Percentiles rank a stretch among this genome's conserved stretches.
phyloP scores from a whole-genome alignment of 1,140 invertebrate genomes.

The Drosophila kohkoa region DNA sequence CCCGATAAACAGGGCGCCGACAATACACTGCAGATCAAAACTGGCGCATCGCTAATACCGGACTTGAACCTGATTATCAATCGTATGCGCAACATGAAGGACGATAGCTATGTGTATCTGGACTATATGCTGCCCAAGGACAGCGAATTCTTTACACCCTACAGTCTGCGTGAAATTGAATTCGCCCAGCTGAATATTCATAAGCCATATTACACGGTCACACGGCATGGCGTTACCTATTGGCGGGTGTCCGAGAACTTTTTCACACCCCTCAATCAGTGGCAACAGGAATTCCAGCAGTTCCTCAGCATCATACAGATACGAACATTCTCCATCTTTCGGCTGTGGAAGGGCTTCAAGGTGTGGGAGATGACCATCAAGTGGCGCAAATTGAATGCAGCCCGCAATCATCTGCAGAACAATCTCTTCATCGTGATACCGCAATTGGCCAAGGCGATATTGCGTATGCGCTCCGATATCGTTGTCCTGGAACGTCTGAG shows the following conservation, averaged over 20 bases:
- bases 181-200: slow-evolving; percentile 87
- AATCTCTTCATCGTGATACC: slow-evolving; percentile 91
- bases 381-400: slow-evolving; percentile 88
- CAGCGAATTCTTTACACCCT: slow-evolving; percentile 90
- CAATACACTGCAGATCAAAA: slow-evolving; percentile 53
- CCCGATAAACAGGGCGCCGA: not conserved
- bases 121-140: slow-evolving; percentile 88
- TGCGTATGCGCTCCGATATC: slow-evolving; percentile 90
- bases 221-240: slow-evolving; percentile 89
- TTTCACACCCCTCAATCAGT: slow-evolving; percentile 89
- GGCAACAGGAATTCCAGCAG: slow-evolving; percentile 90
- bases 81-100: slow-evolving; percentile 65
- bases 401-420: slow-evolving; percentile 87
- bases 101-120: slow-evolving; percentile 89
- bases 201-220: slow-evolving; percentile 89
- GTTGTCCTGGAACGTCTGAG: slow-evolving; percentile 87
- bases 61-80: slow-evolving; percentile 66
- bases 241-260: slow-evolving; percentile 88
- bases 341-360: slow-evolving; percentile 93
- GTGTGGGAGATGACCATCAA: slow-evolving; percentile 92
- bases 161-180: slow-evolving; percentile 88
- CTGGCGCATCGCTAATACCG: slow-evolving; percentile 77
- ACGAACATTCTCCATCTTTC: slow-evolving; percentile 89
- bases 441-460: slow-evolving; percentile 89
- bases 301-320: slow-evolving; percentile 89